These are phyloP conservation scores for Heliconius cydno DNA, from an alignment of 2,888 invertebrate species.

Conservation along the genomic window DNA sequence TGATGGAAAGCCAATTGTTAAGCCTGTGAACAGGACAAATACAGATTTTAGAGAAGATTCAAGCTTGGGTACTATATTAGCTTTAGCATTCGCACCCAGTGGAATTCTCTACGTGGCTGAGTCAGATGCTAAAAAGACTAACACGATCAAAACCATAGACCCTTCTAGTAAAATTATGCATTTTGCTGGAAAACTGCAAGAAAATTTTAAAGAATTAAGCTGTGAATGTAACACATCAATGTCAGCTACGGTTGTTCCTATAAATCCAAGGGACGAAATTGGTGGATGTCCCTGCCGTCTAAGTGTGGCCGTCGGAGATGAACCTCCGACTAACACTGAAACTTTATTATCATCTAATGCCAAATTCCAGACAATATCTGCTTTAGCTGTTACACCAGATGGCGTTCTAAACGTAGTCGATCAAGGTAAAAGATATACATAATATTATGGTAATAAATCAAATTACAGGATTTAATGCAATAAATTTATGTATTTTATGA, in stretches of 20 bases:
- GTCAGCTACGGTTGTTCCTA: constrained; percentile 80
- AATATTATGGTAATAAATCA: neutral
- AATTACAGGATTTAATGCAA: neutral
- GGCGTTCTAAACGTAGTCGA: constrained; percentile 98
- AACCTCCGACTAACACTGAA: constrained; percentile 90
- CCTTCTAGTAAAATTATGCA: constrained; percentile 95
- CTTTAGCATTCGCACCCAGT: constrained; percentile 94
- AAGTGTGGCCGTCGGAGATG: constrained; percentile 83
- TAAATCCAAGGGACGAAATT: constrained; percentile 69
- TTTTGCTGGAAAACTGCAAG: constrained; percentile 94
- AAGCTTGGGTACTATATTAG: constrained; percentile 92
- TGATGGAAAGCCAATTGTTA: constrained; percentile 74
- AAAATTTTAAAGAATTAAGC: constrained; percentile 80
- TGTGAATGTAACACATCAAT: constrained; percentile 84
- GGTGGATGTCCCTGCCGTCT: constrained; percentile 78
- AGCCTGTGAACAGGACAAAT: constrained; percentile 72
- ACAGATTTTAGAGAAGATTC: constrained; percentile 85
- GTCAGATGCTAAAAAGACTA: constrained; percentile 93
- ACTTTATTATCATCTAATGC: constrained; percentile 95
- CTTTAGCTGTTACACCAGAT: constrained; percentile 96
- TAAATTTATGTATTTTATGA: neutral
- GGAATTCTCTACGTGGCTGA: constrained; percentile 97
- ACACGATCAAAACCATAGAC: constrained; percentile 92
- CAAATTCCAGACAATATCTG: constrained; percentile 93
- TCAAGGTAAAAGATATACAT: constrained; percentile 84